Base-by-base conservation (phyloP, 2,113 vertebrate species). In the Clarias batrachus region DNA sequence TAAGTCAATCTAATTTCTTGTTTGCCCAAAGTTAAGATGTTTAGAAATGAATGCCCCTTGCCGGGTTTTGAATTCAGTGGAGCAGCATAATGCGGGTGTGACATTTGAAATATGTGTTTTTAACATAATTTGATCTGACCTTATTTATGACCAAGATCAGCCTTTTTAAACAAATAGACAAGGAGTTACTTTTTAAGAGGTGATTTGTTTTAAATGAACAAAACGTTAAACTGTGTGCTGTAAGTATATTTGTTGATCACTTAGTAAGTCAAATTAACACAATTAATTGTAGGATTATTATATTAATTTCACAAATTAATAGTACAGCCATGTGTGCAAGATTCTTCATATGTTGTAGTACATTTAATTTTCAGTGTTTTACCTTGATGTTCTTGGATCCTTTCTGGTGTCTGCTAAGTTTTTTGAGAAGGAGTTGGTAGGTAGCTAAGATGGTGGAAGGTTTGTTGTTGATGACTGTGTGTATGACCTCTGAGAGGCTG, bases 351-450 rank as follows among this genome's bases (percentile, higher is more conserved):
- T 37, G 27, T 27, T 59, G 10, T 60, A 59, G 71, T 23, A 8
- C 59, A 59, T 74, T 13, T 80, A 56, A 48, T 7, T 85, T 70
- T 88, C 30, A 56, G 33, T 68, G 33, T 81, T 62, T 86, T 91
- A 95, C 95, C 94, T 96, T 96, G 76, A 60, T 82, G 87, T 84
- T 88, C 90, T 92, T 95, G 62, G 0, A 0, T 80, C 92, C 92
- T 89, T 92, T 97, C 89, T 95, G 95, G 79, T 91, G 92, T 79
- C 93, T 93, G 84, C 89, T 87, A 57, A 96, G 91, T 88, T 96
- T 97, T 91, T 94, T 95, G 85, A 96, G 90, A 88, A 97, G 90
- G 85, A 96, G 93, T 87, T 94, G 96, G 56, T 97, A 96, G 59
- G 93, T 94, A 85, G 95, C 94, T 94, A 95, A 95, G 92, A 95